These are phyloP conservation scores for Lycophotia porphyrea DNA, from an alignment of 2,888 invertebrate genomes.

Conservation along the genomic window DNA sequence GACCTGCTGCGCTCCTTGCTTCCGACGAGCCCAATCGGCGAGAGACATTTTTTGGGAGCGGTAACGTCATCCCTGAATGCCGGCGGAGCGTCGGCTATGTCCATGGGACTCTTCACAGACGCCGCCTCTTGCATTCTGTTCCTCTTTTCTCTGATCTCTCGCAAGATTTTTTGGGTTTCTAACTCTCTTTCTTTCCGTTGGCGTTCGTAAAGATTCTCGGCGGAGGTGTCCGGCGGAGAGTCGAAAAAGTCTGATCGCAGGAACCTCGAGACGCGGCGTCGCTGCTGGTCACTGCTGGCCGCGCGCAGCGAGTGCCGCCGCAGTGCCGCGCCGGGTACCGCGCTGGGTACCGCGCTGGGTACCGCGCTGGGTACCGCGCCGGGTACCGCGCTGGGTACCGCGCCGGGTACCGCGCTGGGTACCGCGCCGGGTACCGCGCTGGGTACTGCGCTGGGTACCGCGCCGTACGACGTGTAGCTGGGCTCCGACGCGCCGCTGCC, in stretches of 20 bases:
- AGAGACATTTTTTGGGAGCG: conserved; percentile 78
- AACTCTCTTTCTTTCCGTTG: conserved; percentile 92
- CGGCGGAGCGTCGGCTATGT: conserved; percentile 69
- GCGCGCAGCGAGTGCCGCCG: conserved; percentile 80
- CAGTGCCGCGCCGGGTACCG: conserved; percentile 59
- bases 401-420: conserved; percentile 79
- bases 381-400: conserved; percentile 75
- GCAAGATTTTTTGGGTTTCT: conserved; percentile 92
- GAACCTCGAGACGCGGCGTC: conserved; percentile 92
- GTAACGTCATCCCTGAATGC: conserved; percentile 74
- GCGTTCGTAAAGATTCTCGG: conserved; percentile 92
- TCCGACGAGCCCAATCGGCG: conserved; percentile 78
- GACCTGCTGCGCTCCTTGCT: conserved; percentile 87
- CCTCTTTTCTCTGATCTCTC: conserved; percentile 92
- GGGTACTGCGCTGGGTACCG: too few relatives aligned
- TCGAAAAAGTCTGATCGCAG: conserved; percentile 95
- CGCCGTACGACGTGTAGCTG: conserved; percentile 43
- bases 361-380: conserved; percentile 76
- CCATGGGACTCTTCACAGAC: conserved; percentile 75
- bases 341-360: conserved; percentile 80
- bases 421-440: conserved; percentile 58
- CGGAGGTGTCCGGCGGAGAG: conserved; percentile 90
- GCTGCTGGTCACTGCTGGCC: conserved; percentile 81
- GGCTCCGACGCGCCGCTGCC: conserved; percentile 80
- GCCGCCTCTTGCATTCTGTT: conserved; percentile 81